Evolutionary conservation across 2,113 vertebrate species (phyloP).

Genomic region (Callocephalon fimbriatum): DNA sequence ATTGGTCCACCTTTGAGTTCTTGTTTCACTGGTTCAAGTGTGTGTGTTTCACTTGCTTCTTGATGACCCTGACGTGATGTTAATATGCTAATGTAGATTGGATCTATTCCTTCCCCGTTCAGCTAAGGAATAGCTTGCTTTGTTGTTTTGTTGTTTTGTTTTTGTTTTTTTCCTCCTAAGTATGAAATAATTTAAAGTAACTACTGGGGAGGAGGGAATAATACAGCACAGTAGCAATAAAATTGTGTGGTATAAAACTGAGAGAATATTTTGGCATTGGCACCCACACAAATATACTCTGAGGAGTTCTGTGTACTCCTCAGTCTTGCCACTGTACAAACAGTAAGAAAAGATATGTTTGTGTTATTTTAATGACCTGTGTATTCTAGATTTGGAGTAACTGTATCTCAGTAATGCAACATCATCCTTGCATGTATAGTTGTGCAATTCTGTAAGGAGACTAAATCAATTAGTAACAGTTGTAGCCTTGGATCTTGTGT

Average conservation of each 20-base stretch:
- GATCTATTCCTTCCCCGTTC: neutral
- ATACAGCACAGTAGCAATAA: neutral
- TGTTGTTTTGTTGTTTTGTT: fast-evolving
- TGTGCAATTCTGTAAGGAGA: neutral
- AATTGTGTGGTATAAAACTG: neutral
- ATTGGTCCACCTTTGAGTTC: neutral
- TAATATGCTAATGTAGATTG: neutral
- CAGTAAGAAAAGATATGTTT: neutral
- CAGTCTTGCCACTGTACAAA: neutral
- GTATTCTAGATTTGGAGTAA: neutral
- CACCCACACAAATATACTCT: neutral
- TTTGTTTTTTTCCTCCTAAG: neutral
- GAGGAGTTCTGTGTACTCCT: neutral
- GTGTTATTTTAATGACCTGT: neutral
- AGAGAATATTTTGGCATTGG: neutral
- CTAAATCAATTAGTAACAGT: neutral
- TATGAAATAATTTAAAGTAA: neutral
- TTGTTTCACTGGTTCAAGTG: neutral
- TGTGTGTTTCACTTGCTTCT: neutral
- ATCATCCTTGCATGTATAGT: neutral
- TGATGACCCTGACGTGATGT: neutral
- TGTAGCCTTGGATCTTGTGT: neutral
- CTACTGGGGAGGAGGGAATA: neutral
- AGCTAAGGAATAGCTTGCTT: neutral
- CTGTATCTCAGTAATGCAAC: neutral